Evolutionary conservation across 2,113 vertebrate species (phyloP), one percentile per base, ranked within the genome.

Genomic region (Gobio gobio): DNA sequence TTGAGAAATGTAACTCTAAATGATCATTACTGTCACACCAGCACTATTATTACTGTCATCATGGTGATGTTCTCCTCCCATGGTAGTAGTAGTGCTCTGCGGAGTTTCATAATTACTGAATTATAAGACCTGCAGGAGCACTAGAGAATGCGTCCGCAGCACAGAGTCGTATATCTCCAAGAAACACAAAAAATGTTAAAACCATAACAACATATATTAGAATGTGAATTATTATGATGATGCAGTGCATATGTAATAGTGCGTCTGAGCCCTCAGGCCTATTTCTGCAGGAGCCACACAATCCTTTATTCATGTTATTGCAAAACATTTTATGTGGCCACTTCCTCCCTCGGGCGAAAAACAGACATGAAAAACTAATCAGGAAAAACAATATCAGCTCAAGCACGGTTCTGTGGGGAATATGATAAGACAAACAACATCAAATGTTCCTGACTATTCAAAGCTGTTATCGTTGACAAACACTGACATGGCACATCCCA

Each of bases 331-430:
- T 54, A 59, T 47, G 20, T 18, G 61, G 45, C 58, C 18, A 86
- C 24, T 75, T 66, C 24, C 29, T 24, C 45, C 78, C 49, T 75
- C 66, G 3, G 33, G 85, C 29, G 2, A 81, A 74, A 86, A 75
- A 40, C 59, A 63, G 43, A 2, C 78, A 81, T 63, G 66, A 68
- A 81, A 76, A 75, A 40, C 78, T 56, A 76, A 86, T 86, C 84
- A 85, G 54, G 49, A 79, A 76, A 66, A 82, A 64, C 78, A 86
- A 76, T 66, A 74, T 75, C 70, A 82, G 78, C 59, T 74, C 78
- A 36, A 59, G 78, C 36, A 61, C 54, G 2, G n/a, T 68, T 33
- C 36, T 68, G 83, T 75, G 68, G 84, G 75, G 24, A 79, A 40
- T 54, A 26, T 72, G 75, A 85, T 70, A 58, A 79, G 26, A 66